Evolutionary conservation across 1,140 invertebrate genomes (phyloP).

Genomic region (Saccostrea echinata): DNA sequence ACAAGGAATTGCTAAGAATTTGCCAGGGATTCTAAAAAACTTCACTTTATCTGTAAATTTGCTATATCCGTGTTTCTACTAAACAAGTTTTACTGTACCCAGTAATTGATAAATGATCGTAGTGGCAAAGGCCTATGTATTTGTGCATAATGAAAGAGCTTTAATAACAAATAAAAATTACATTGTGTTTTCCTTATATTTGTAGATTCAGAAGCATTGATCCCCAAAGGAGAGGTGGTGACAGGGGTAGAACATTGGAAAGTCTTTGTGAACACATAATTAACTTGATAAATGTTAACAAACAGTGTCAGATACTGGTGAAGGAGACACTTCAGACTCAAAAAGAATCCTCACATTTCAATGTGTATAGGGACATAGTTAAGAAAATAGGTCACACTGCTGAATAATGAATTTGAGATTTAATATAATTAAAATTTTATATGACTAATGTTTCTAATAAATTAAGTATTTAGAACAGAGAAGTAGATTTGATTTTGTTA

Average conservation of each 20-base stretch:
- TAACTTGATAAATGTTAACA: neutral
- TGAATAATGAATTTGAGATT: neutral
- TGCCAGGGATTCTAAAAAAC: no score
- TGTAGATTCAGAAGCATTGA: neutral
- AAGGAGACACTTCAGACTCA: neutral
- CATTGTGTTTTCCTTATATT: neutral
- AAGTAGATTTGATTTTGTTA: neutral
- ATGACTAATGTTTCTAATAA: neutral
- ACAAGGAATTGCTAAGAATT: no score
- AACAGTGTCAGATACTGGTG: neutral
- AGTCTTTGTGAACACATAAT: conserved; percentile 3
- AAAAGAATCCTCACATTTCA: conserved; percentile 6
- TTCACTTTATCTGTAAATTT: no score
- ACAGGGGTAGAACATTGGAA: neutral
- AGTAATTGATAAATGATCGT: no score
- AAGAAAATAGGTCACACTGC: conserved; percentile 5
- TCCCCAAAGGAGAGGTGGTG: neutral
- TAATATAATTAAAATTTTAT: neutral
- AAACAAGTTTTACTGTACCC: no score
- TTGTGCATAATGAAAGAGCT: no score
- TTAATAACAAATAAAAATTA: no score
- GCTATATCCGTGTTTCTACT: no score
- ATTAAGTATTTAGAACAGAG: neutral
- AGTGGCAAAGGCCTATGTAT: no score
- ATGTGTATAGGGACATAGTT: neutral